phyloP scores from a whole-genome alignment of 2,113 vertebrate genomes.

The Dromaius novaehollandiae region DNA sequence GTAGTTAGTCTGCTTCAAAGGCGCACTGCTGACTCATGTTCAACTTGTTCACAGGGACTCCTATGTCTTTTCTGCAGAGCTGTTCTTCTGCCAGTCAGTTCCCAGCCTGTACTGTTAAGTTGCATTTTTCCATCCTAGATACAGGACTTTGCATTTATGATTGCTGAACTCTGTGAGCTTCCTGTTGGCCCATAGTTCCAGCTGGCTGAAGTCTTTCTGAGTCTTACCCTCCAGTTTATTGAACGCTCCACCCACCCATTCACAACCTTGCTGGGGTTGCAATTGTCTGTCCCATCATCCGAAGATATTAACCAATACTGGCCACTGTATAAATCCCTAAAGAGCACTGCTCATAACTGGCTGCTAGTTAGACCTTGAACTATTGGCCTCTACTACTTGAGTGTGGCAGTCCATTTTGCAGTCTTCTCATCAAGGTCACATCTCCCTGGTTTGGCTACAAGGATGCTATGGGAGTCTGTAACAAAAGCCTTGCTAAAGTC shows the following conservation, averaged over 20 bases:
- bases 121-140: not conserved
- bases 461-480: not conserved
- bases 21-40: not conserved
- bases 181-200: not conserved
- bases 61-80: not conserved
- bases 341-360: not conserved
- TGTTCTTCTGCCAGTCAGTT: not conserved
- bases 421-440: not conserved
- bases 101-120: not conserved
- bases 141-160: not conserved
- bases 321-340: not conserved
- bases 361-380: not conserved
- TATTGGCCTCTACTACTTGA: not conserved
- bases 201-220: not conserved
- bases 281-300: not conserved
- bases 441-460: not conserved
- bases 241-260: not conserved
- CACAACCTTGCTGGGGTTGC: not conserved
- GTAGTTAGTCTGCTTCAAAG: not conserved
- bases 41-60: not conserved
- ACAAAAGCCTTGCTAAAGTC: not conserved
- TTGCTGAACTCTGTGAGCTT: not conserved
- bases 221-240: not conserved
- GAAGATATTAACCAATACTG: not conserved
- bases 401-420: not conserved